Evolutionary conservation across 2,888 invertebrate genomes (phyloP).

Genomic region (Anthophora plumipes): DNA sequence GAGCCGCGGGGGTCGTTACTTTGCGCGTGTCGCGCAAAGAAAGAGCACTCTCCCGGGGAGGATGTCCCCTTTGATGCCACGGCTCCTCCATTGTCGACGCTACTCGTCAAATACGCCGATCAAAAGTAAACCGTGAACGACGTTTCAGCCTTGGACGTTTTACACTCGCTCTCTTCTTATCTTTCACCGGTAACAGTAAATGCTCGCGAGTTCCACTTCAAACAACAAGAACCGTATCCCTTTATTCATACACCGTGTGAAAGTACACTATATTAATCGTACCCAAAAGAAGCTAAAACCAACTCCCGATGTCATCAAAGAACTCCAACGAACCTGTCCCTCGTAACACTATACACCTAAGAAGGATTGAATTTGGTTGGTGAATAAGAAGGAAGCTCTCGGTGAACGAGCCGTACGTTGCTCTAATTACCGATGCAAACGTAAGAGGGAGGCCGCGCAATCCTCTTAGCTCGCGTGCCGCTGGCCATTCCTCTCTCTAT

Average conservation of each 20-base stretch:
- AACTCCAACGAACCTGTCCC: neutral
- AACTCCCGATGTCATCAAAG: neutral
- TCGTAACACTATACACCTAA: neutral
- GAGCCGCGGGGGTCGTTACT: constrained; percentile 54
- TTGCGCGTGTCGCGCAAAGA: constrained; percentile 37
- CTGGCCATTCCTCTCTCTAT: constrained; percentile 40
- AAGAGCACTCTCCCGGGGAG: constrained; percentile 34
- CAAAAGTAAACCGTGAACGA: constrained; percentile 65
- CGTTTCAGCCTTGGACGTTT: constrained; percentile 20
- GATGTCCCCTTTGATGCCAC: constrained; percentile 52
- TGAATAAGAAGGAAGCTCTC: neutral
- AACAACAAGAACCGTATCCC: neutral
- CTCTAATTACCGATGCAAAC: constrained; percentile 64
- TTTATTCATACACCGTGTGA: too few relatives aligned
- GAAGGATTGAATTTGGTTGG: too few relatives aligned
- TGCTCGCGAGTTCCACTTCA: constrained; percentile 7
- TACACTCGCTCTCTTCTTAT: constrained; percentile 9
- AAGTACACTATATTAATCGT: neutral
- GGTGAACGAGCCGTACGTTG: constrained; percentile 34
- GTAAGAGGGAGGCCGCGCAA: constrained; percentile 43
- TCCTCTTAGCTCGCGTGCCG: constrained; percentile 58
- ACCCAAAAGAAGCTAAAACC: neutral
- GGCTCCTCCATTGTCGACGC: constrained; percentile 59
- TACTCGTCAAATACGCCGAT: constrained; percentile 49
- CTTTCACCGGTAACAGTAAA: constrained; percentile 10